Evolutionary conservation across 2,888 invertebrate genomes (phyloP).

Genomic region (Agonopterix arenella): DNA sequence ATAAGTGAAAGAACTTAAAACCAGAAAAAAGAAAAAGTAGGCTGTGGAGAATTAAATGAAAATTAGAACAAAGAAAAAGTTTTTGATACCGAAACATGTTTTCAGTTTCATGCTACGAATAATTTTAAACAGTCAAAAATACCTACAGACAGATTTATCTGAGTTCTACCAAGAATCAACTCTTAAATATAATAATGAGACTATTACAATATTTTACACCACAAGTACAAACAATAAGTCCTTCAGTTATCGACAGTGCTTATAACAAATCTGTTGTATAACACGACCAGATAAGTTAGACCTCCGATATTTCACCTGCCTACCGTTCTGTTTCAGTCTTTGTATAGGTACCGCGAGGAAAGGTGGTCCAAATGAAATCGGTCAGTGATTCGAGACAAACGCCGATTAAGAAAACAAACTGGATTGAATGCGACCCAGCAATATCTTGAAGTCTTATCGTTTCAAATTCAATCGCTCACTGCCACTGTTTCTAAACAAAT

Average conservation of each 20-base stretch:
- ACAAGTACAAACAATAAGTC: slow-evolving; percentile 50
- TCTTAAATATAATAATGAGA: slow-evolving; percentile 34
- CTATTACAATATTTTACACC: slow-evolving; percentile 44
- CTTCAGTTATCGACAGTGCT: slow-evolving; percentile 50
- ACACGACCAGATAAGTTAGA: slow-evolving; percentile 33
- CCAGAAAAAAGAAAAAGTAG: too few relatives aligned
- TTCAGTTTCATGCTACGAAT: too few relatives aligned
- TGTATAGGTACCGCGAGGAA: slow-evolving; percentile 14
- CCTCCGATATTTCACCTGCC: slow-evolving; percentile 29
- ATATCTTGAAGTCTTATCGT: slow-evolving; percentile 42
- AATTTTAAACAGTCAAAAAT: background rate
- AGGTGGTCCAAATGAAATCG: slow-evolving; percentile 21
- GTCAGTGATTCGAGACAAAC: slow-evolving; percentile 38
- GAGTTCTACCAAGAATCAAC: slow-evolving; percentile 6
- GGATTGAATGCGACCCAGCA: slow-evolving; percentile 39
- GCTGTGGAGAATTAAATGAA: background rate
- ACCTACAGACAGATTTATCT: background rate
- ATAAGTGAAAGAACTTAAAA: too few relatives aligned
- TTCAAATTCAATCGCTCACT: slow-evolving; percentile 34
- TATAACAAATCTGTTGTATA: slow-evolving; percentile 51
- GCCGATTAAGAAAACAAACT: slow-evolving; percentile 60
- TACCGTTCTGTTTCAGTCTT: slow-evolving; percentile 2
- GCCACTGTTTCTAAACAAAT: slow-evolving; percentile 20
- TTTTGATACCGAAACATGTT: too few relatives aligned
- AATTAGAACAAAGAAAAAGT: too few relatives aligned